Percentiles rank a stretch among this genome's conserved stretches.
Evolutionary conservation across 2,888 invertebrate species (phyloP).

Genomic region (Notodonta ziczac): DNA sequence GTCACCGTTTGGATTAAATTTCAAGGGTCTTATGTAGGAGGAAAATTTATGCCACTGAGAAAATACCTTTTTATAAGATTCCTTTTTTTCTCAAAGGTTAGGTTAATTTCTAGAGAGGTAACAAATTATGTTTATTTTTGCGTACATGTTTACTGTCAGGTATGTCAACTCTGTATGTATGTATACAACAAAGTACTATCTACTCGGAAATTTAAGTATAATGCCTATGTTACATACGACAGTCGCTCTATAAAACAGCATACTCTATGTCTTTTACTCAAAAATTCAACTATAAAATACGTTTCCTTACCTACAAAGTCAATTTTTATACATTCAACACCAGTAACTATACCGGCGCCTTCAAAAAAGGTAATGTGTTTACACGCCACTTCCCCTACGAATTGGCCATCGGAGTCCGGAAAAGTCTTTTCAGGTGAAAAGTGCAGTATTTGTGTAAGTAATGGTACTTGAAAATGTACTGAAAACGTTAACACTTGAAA

Average conservation of each 20-base stretch:
- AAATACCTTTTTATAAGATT: constrained; percentile 14
- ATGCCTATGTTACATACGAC: too few relatives aligned
- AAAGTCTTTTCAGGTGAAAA: constrained; percentile 33
- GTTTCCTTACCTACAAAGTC: not conserved
- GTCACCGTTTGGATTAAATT: constrained; percentile 49
- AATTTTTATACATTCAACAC: constrained; percentile 5
- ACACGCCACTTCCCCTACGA: constrained; percentile 44
- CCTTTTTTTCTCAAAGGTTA: constrained; percentile 13
- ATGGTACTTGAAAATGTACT: constrained; percentile 31
- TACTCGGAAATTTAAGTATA: too few relatives aligned
- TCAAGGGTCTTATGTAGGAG: constrained; percentile 33
- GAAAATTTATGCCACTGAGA: constrained; percentile 17
- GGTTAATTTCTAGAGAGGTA: too few relatives aligned
- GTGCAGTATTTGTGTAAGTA: constrained; percentile 43
- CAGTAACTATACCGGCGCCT: constrained; percentile 32
- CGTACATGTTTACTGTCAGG: too few relatives aligned
- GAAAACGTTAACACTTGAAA: constrained; percentile 28
- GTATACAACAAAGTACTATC: too few relatives aligned
- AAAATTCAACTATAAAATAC: not conserved
- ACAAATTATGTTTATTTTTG: too few relatives aligned
- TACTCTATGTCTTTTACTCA: too few relatives aligned
- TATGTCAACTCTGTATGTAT: too few relatives aligned
- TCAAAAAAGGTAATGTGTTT: constrained; percentile 62
- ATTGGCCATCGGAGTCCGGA: constrained; percentile 55
- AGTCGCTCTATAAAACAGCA: too few relatives aligned